Evolutionary conservation across 2,888 invertebrate genomes (phyloP).

Genomic region (Temnothorax rugatulus): DNA sequence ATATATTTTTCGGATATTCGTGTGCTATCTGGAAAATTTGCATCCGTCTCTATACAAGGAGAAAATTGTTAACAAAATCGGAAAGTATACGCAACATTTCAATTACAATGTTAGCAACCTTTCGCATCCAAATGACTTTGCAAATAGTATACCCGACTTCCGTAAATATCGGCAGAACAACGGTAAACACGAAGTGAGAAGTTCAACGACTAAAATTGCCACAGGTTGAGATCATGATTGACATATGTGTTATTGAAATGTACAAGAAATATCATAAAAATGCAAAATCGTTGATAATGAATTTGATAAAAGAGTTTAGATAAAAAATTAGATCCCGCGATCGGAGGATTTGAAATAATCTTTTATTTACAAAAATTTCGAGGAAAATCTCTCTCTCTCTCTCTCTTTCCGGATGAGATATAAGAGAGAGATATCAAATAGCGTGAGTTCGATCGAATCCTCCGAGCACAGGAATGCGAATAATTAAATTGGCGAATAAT

Average conservation of each 20-base stretch:
- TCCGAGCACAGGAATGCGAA: neutral
- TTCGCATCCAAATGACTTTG: neutral
- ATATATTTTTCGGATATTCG: no score
- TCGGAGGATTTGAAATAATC: neutral
- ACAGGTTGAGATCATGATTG: neutral
- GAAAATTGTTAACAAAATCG: neutral
- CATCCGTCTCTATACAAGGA: neutral
- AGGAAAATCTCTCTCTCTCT: neutral
- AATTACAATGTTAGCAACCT: neutral
- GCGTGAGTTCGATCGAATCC: neutral
- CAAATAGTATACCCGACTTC: neutral
- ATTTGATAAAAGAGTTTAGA: neutral
- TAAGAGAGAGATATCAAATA: neutral
- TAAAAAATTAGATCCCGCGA: no score
- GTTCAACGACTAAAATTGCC: neutral
- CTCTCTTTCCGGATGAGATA: neutral
- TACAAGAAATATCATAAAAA: neutral
- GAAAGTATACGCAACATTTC: neutral
- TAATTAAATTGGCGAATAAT: slow-evolving; percentile 27
- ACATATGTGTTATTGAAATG: neutral
- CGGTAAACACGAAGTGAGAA: neutral
- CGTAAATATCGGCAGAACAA: slow-evolving; percentile 10
- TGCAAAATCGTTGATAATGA: neutral
- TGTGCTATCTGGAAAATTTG: no score
- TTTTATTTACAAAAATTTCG: neutral